A percentile compares a stretch with the other conserved stretches of the same genome.
Conservation (phyloP, 2,113 vertebrate species). For the Guaruba guarouba region DNA sequence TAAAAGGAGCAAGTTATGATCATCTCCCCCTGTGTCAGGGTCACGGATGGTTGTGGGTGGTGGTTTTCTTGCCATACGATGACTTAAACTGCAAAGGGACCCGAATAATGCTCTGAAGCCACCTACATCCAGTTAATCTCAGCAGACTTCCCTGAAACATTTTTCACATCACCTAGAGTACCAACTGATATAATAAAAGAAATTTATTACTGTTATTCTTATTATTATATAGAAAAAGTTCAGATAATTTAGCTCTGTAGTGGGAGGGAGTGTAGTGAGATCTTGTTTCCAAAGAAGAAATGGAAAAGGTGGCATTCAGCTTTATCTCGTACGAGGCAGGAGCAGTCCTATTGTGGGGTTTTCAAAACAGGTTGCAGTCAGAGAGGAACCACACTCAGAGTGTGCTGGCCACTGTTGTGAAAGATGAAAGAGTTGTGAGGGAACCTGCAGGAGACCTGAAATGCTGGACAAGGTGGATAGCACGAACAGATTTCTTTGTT, state of each 20-base stretch:
- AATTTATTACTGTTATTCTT: neutral
- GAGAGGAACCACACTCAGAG: neutral
- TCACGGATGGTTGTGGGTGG: neutral
- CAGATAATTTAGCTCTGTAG: neutral
- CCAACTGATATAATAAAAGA: neutral
- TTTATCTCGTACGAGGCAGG: neutral
- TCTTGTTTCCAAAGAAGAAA: neutral
- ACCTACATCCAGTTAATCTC: neutral
- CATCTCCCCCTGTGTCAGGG: too few species aligned
- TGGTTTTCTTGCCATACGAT: neutral
- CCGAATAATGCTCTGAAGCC: neutral
- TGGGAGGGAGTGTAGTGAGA: neutral
- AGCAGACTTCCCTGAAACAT: neutral
- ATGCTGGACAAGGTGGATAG: neutral
- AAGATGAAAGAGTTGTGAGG: neutral
- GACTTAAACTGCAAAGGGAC: neutral
- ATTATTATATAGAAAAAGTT: neutral
- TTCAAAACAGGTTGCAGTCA: neutral
- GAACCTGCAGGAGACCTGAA: neutral
- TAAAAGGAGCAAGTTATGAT: neutral
- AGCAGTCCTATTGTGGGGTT: neutral
- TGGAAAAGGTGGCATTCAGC: neutral
- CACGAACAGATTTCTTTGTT: neutral
- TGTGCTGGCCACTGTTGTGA: fast-evolving
- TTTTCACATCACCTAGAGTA: neutral